Percentiles rank a stretch among this genome's conserved stretches.
Evolutionary conservation across 1,140 invertebrate species (phyloP).

Genomic region (Trichogramma pretiosum): DNA sequence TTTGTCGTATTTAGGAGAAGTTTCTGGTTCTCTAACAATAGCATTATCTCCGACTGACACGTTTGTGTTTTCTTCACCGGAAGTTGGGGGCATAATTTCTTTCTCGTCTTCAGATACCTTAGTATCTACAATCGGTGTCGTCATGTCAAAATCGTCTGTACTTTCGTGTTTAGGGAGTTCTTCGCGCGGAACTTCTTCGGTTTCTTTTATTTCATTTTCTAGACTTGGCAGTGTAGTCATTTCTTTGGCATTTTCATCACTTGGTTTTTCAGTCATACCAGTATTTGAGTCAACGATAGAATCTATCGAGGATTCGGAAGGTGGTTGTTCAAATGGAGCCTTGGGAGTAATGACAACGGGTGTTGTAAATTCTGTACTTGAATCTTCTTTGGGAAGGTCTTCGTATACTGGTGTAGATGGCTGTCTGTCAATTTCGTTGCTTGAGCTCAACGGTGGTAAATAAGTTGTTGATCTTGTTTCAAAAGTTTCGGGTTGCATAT

Average conservation of each 20-base stretch:
- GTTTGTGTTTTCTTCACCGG: too few relatives aligned
- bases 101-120: too few relatives aligned
- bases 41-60: too few relatives aligned
- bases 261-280: too few relatives aligned
- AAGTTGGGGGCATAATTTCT: too few relatives aligned
- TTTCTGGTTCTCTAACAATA: not conserved
- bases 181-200: too few relatives aligned
- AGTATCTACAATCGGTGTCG: too few relatives aligned
- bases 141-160: too few relatives aligned
- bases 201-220: not conserved
- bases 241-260: constrained; percentile 12
- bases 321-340: constrained; percentile 12
- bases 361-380: constrained; percentile 16
- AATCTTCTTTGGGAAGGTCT: constrained; percentile 8
- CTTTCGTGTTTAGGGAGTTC: too few relatives aligned
- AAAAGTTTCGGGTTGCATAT: constrained; percentile 22
- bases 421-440: constrained; percentile 10
- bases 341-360: constrained; percentile 2
- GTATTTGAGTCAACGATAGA: too few relatives aligned
- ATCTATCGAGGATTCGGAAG: not conserved
- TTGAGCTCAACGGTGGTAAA: constrained; percentile 15
- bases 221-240: not conserved
- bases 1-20: not conserved
- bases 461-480: constrained; percentile 16
- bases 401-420: constrained; percentile 17